Evolutionary conservation across 2,113 vertebrate species (phyloP).

Genomic region (Nothobranchius kuhntae): DNA sequence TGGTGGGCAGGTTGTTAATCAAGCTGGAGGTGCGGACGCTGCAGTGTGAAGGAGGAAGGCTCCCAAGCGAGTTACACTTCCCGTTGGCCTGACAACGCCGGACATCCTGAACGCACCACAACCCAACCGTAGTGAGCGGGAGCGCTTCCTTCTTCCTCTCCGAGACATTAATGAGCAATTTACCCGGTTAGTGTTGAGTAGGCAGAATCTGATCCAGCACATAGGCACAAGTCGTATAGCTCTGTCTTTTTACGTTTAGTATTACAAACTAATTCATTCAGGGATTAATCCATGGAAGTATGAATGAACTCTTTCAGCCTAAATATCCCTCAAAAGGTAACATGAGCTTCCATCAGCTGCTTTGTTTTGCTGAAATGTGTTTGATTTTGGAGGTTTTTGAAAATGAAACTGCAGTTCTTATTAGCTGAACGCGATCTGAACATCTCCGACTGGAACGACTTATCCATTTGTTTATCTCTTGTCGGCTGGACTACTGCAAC

Average conservation of each 20-base stretch:
- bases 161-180: slow-evolving; percentile 32
- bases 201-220: slow-evolving; percentile 38
- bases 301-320: too few relatives aligned
- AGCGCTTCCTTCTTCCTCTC: background rate
- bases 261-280: background rate
- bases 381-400: too few relatives aligned
- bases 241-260: background rate
- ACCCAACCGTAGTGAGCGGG: slow-evolving; percentile 28
- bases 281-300: too few relatives aligned
- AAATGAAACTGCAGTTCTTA: too few relatives aligned
- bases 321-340: too few relatives aligned
- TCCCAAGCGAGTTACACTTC: slow-evolving; percentile 54
- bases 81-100: slow-evolving; percentile 29
- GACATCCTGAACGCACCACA: slow-evolving; percentile 59
- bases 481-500: too few relatives aligned
- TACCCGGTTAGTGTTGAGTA: slow-evolving; percentile 36
- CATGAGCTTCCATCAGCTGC: too few relatives aligned
- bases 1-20: slow-evolving; percentile 77
- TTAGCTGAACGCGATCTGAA: too few relatives aligned
- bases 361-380: too few relatives aligned
- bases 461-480: too few relatives aligned
- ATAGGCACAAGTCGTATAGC: slow-evolving; percentile 23
- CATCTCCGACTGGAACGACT: too few relatives aligned
- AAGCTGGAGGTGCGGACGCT: slow-evolving; percentile 63
- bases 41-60: slow-evolving; percentile 39